phyloP scores from a whole-genome alignment of 2,113 vertebrate genomes.

The Acrocephalus kingi region DNA sequence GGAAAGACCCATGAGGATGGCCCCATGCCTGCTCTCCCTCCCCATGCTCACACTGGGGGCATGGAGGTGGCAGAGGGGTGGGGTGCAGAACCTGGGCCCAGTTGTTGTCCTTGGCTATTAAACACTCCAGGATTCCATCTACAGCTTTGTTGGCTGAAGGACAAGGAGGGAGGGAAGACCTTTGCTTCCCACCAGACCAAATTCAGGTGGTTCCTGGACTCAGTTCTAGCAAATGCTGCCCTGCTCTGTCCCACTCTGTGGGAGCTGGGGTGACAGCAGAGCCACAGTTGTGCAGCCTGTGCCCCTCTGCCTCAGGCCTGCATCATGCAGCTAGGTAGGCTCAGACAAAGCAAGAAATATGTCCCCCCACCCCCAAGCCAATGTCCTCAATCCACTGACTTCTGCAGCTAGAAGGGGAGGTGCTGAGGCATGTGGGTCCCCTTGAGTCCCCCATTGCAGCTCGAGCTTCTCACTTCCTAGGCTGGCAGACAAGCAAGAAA shows the following conservation, averaged over 20 bases:
- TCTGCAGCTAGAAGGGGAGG: background rate
- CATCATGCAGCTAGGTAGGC: background rate
- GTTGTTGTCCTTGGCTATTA: background rate
- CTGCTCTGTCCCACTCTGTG: background rate
- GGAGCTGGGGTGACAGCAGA: background rate
- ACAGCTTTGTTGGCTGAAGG: accelerated
- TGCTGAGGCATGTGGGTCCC: background rate
- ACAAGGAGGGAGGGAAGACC: background rate
- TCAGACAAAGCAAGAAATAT: background rate
- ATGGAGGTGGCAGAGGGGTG: background rate
- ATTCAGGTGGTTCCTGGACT: background rate
- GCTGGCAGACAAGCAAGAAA: background rate
- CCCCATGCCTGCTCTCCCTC: background rate
- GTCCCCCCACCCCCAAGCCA: accelerated
- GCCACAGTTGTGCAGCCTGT: background rate
- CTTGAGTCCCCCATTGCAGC: background rate
- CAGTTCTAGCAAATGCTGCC: no score
- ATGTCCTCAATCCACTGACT: background rate
- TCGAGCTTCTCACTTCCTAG: background rate
- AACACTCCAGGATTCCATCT: background rate
- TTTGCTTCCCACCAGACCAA: background rate
- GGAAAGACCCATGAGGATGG: background rate
- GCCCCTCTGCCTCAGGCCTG: background rate
- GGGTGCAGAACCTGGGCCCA: background rate
- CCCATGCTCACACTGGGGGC: accelerated